These are phyloP conservation scores for Nysson spinosus DNA, from an alignment of 2,888 invertebrate genomes.

Conservation along the genomic window DNA sequence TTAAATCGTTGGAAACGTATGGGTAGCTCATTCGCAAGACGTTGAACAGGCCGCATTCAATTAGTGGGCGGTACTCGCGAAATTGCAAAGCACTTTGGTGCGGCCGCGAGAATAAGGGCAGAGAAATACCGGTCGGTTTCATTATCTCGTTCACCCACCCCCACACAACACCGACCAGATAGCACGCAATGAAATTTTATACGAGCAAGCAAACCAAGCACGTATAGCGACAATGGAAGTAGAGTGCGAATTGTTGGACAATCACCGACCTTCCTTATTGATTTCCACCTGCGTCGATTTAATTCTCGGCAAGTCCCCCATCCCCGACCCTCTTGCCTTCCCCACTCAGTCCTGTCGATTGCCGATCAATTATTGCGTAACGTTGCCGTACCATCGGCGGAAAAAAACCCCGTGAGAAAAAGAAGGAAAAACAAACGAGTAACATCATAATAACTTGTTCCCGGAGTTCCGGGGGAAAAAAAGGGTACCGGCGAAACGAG, in stretches of 20 bases:
- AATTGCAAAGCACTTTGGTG: constrained; percentile 39
- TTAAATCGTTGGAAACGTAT: too few relatives aligned
- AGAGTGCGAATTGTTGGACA: constrained; percentile 52
- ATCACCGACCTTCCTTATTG: constrained; percentile 53
- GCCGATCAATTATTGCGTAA: constrained; percentile 54
- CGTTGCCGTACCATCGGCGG: constrained; percentile 11
- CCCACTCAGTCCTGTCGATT: constrained; percentile 9
- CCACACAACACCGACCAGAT: too few relatives aligned
- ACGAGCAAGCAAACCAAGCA: constrained; percentile 28
- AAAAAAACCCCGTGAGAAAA: too few relatives aligned
- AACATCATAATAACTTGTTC: constrained; percentile 42
- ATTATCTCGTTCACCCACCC: constrained; percentile 29
- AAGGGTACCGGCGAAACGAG: background rate
- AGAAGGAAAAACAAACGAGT: constrained; percentile 44
- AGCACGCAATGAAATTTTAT: constrained; percentile 53
- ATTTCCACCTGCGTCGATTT: constrained; percentile 60
- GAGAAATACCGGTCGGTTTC: constrained; percentile 23
- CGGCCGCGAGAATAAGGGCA: constrained; percentile 8
- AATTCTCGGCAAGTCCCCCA: constrained; percentile 25
- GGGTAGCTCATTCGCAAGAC: constrained; percentile 24
- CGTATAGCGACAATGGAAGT: constrained; percentile 47
- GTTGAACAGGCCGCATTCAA: constrained; percentile 32
- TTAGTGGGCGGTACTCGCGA: constrained; percentile 35
- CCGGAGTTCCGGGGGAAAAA: constrained; percentile 13
- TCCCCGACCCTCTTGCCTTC: constrained; percentile 19